Evolutionary conservation across 2,113 vertebrate species (phyloP).

Genomic region (Heliornis fulica): DNA sequence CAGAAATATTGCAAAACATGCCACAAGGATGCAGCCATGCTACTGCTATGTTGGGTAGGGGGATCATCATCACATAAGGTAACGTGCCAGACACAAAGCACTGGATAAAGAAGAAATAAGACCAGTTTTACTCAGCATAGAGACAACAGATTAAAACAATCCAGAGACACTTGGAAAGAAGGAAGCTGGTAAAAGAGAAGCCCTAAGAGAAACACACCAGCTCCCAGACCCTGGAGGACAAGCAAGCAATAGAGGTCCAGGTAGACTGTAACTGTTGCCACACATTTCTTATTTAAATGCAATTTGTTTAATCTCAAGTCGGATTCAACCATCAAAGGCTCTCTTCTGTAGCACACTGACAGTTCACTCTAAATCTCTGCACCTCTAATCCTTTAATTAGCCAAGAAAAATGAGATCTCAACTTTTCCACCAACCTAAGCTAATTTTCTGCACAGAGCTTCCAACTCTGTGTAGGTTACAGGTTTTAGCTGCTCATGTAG

Average conservation of each 20-base stretch:
- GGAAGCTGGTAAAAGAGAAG: neutral
- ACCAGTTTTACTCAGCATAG: neutral
- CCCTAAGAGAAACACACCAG: neutral
- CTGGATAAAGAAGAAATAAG: neutral
- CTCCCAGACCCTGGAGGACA: neutral
- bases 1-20: neutral
- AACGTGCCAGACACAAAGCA: neutral
- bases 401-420: constrained; percentile 40
- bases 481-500: neutral
- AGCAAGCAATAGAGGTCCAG: neutral
- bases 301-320: constrained; percentile 53
- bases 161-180: neutral
- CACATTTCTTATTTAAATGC: constrained; percentile 55
- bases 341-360: constrained; percentile 22
- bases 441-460: constrained; percentile 49
- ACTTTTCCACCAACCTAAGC: constrained; percentile 41
- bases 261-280: neutral
- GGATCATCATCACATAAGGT: neutral
- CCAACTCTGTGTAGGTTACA: constrained; percentile 40
- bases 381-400: constrained; percentile 66
- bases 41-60: neutral
- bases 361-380: constrained; percentile 25
- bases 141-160: neutral
- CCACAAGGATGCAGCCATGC: neutral
- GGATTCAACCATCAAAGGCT: constrained; percentile 42